Evolutionary conservation across 2,797 vertebrate genomes (phyloP).

Genomic region (Sphaeramia orbicularis): DNA sequence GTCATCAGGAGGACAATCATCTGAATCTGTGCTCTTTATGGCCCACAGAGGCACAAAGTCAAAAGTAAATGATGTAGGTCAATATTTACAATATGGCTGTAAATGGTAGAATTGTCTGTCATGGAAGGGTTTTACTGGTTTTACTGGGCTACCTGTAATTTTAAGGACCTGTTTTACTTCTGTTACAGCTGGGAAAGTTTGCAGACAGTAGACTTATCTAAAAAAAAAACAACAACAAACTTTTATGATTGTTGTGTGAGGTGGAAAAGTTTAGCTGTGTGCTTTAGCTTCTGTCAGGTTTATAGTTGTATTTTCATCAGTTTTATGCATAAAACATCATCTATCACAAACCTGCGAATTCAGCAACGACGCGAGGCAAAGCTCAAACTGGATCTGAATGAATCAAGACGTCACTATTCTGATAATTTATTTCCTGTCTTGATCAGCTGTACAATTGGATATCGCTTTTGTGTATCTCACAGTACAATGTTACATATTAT

Average conservation of each 20-base stretch:
- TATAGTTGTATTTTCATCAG: neutral
- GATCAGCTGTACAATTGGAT: too few species aligned
- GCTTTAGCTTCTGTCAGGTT: too few species aligned
- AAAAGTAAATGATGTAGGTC: constrained; percentile 42
- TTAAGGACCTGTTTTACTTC: constrained; percentile 14
- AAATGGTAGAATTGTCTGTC: constrained; percentile 33
- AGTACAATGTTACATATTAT: too few species aligned
- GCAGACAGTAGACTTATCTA: neutral
- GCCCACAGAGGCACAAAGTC: constrained; percentile 8
- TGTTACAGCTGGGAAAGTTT: neutral
- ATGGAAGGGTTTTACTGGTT: constrained; percentile 7
- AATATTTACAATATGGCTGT: constrained; percentile 69
- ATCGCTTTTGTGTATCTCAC: too few species aligned
- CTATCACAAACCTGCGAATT: neutral
- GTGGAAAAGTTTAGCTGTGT: neutral
- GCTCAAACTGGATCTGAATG: neutral
- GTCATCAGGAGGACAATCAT: neutral
- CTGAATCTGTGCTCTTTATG: constrained; percentile 37
- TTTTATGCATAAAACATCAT: neutral
- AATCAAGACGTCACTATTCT: neutral
- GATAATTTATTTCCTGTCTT: neutral
- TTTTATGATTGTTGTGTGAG: neutral
- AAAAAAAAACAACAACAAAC: too few species aligned
- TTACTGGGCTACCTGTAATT: constrained; percentile 8
- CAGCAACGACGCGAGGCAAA: neutral